Evolutionary conservation across 35 echinoderm and acorn worm species (phyloP).

Genomic region (Apostichopus parvimensis): DNA sequence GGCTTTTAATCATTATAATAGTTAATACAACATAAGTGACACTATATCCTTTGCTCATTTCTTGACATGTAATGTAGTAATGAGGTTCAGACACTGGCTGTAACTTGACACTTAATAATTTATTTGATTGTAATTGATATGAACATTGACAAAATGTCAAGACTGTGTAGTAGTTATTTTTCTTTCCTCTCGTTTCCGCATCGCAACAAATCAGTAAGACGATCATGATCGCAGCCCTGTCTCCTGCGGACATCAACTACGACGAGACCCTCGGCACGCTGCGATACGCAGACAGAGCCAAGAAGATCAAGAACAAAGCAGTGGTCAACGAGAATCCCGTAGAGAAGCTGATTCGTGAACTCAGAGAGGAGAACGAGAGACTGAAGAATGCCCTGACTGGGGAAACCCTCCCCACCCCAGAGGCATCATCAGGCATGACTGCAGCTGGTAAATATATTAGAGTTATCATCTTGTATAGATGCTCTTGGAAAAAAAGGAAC

Average conservation of each 20-base stretch:
- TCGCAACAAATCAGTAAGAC: slow-evolving; percentile 63
- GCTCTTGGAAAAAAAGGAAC: too few species aligned
- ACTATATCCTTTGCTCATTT: too few species aligned
- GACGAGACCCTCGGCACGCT: slow-evolving; percentile 90
- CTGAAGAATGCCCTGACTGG: slow-evolving; percentile 83
- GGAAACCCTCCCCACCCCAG: slow-evolving; percentile 28
- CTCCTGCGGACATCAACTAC: slow-evolving; percentile 96
- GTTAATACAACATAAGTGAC: too few species aligned
- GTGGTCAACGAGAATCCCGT: slow-evolving; percentile 97
- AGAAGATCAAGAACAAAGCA: slow-evolving; percentile 99
- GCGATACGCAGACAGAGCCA: slow-evolving; percentile 92
- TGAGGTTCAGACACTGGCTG: too few species aligned
- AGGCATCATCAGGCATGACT: slow-evolving; percentile 65
- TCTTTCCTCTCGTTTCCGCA: background rate
- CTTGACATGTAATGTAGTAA: too few species aligned
- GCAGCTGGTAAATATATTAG: slow-evolving; percentile 67
- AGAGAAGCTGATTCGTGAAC: slow-evolving; percentile 93
- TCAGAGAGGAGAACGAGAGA: slow-evolving; percentile 85
- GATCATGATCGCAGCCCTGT: slow-evolving; percentile 94
- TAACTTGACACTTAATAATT: too few species aligned
- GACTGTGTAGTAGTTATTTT: too few species aligned
- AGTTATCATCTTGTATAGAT: too few species aligned
- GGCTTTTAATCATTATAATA: too few species aligned
- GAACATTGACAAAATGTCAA: too few species aligned
- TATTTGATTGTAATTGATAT: too few species aligned